Percentiles rank a stretch among this genome's conserved stretches.
Evolutionary conservation across 2,797 vertebrate genomes (phyloP).

Genomic region (Hydrocynus forskahlii): DNA sequence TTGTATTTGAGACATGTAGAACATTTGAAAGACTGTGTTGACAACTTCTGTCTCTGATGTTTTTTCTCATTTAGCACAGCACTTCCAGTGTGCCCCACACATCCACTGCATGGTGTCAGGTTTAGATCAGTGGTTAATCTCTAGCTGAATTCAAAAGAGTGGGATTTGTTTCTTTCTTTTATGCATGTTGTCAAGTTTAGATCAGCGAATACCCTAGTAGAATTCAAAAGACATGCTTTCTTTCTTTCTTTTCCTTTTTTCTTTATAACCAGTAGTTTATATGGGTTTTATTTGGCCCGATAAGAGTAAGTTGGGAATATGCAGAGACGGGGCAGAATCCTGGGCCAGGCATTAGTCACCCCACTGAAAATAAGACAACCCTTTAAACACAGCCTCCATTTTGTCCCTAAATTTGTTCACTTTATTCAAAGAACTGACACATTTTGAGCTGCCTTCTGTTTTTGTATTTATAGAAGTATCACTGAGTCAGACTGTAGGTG

Average conservation of each 20-base stretch:
- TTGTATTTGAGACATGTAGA: neutral
- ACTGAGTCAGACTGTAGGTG: neutral
- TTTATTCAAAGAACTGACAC: neutral
- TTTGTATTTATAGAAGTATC: neutral
- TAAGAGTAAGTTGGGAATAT: constrained; percentile 49
- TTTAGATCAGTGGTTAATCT: too few species aligned
- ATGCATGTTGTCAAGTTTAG: constrained; percentile 55
- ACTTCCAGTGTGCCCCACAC: neutral
- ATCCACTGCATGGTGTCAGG: neutral
- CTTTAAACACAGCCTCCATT: constrained; percentile 51
- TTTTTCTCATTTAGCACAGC: neutral
- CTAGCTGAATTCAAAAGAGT: too few species aligned
- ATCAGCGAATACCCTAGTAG: constrained; percentile 65
- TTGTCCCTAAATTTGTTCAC: constrained; percentile 8
- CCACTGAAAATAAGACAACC: constrained; percentile 50
- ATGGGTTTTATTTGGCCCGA: constrained; percentile 65
- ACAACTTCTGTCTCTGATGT: neutral
- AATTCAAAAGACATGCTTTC: constrained; percentile 56
- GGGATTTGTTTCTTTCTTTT: too few species aligned
- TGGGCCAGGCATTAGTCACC: constrained; percentile 54
- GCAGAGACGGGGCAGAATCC: constrained; percentile 42
- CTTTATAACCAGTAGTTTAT: constrained; percentile 34
- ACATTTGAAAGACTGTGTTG: neutral
- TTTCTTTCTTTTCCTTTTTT: constrained; percentile 2
- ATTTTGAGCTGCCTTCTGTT: constrained; percentile 41